Percentiles rank a stretch among this genome's conserved stretches.
These are phyloP conservation scores for Lasius platythorax DNA, from an alignment of 2,888 invertebrate genomes.

Conservation along the genomic window DNA sequence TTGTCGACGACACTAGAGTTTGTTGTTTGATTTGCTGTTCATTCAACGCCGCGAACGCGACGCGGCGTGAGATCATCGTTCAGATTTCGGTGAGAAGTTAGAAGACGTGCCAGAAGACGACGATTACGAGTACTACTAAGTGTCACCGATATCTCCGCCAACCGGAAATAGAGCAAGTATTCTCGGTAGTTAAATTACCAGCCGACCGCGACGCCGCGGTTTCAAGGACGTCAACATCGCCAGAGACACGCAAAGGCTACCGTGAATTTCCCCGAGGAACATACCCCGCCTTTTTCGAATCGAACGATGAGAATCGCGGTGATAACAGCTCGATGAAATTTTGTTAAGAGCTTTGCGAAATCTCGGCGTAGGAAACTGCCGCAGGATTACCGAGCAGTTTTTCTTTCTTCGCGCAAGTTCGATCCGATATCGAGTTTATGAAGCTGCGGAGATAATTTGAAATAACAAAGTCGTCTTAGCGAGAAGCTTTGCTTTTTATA, in stretches of 20 bases:
- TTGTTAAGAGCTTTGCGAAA: neutral
- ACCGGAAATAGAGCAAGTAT: slow-evolving; percentile 64
- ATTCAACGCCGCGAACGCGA: slow-evolving; percentile 24
- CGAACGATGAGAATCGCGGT: neutral
- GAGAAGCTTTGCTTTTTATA: neutral
- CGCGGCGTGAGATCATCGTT: slow-evolving; percentile 68
- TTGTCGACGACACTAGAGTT: neutral
- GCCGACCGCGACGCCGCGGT: slow-evolving; percentile 23
- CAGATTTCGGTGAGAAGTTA: slow-evolving; percentile 64
- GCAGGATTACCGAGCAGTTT: neutral
- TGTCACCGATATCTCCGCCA: slow-evolving; percentile 70
- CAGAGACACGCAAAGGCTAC: slow-evolving; percentile 13
- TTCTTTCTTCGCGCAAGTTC: neutral
- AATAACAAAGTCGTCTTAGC: neutral
- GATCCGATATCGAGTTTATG: neutral
- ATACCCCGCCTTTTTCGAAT: neutral
- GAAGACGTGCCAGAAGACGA: slow-evolving; percentile 66
- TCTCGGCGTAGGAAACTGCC: neutral
- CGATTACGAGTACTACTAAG: slow-evolving; percentile 19
- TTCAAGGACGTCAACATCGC: slow-evolving; percentile 25
- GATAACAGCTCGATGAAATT: slow-evolving; percentile 1
- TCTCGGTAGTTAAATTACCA: slow-evolving; percentile 67
- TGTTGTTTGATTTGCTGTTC: slow-evolving; percentile 17
- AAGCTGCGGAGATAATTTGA: neutral
- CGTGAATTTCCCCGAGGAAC: slow-evolving; percentile 58